Evolutionary conservation across 2,113 vertebrate genomes (phyloP).

Genomic region (Etheostoma spectabile): DNA sequence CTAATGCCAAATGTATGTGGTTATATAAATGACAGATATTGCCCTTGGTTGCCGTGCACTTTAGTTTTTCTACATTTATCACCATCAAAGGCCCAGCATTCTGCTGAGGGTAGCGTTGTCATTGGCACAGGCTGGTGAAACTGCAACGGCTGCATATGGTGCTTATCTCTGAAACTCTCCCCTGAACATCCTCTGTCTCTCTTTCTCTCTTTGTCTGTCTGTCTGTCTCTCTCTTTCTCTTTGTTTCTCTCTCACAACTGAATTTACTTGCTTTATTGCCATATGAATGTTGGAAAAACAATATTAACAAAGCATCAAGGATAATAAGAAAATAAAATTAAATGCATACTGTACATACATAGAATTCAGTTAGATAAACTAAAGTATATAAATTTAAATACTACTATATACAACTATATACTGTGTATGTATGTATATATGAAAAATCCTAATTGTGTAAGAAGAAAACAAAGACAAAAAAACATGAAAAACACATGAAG

Average conservation of each 20-base stretch:
- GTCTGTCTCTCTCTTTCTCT: constrained; percentile 5
- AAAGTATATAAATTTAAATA: no score
- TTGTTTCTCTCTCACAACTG: background rate
- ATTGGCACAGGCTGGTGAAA: constrained; percentile 51
- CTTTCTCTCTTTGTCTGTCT: background rate
- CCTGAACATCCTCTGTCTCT: constrained; percentile 25
- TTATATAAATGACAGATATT: constrained; percentile 71
- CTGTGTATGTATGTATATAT: no score
- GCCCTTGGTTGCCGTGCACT: constrained; percentile 54
- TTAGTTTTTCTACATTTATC: constrained; percentile 56
- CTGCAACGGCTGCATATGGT: constrained; percentile 38
- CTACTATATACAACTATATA: no score
- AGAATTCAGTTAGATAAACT: no score
- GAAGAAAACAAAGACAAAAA: no score
- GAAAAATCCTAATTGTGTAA: no score
- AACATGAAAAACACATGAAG: no score
- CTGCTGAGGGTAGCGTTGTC: constrained; percentile 66
- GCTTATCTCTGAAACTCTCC: constrained; percentile 43
- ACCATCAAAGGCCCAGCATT: constrained; percentile 57
- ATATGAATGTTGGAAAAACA: no score
- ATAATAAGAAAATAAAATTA: no score
- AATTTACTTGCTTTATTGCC: no score
- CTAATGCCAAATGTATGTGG: constrained; percentile 64
- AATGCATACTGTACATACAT: no score
- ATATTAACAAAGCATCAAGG: no score